Percentiles rank a stretch among this genome's conserved stretches.
These are phyloP conservation scores for Neoaliturus tenellus DNA, from an alignment of 2,888 invertebrate species.

Conservation along the genomic window DNA sequence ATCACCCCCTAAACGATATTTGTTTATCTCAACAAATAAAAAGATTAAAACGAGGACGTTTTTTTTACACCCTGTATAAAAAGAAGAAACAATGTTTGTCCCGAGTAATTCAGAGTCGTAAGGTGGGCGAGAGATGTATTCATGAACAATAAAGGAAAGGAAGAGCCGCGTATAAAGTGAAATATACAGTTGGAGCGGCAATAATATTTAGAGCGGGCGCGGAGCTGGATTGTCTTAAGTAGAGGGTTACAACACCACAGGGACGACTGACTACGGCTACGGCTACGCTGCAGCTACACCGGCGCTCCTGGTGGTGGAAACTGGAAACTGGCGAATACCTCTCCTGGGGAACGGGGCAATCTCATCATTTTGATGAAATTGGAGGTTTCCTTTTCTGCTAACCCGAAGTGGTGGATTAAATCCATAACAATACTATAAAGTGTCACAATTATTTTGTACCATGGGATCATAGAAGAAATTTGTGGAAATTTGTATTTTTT, in stretches of 20 bases:
- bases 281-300: neutral
- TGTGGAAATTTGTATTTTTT: too few species aligned
- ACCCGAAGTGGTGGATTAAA: too few species aligned
- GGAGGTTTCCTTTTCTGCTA: too few species aligned
- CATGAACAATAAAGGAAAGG: slow-evolving; percentile 35
- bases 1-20: too few species aligned
- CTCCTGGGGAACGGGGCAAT: neutral
- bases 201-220: slow-evolving; percentile 32
- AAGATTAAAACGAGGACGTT: too few species aligned
- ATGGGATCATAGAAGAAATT: too few species aligned
- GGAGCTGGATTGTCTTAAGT: slow-evolving; percentile 22
- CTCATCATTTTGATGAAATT: too few species aligned
- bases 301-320: neutral
- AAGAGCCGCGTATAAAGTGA: slow-evolving; percentile 18
- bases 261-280: neutral
- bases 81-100: neutral
- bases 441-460: too few species aligned
- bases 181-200: slow-evolving; percentile 35
- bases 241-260: neutral
- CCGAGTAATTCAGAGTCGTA: neutral
- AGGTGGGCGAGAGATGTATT: slow-evolving; percentile 19
- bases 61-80: neutral
- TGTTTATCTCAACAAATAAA: too few species aligned
- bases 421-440: too few species aligned
- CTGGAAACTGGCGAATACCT: slow-evolving; percentile 11